A percentile compares a stretch with the other conserved stretches of the same genome.
These are phyloP conservation scores for Orthosia cruda DNA, from an alignment of 2,888 invertebrate species.

Conservation along the genomic window DNA sequence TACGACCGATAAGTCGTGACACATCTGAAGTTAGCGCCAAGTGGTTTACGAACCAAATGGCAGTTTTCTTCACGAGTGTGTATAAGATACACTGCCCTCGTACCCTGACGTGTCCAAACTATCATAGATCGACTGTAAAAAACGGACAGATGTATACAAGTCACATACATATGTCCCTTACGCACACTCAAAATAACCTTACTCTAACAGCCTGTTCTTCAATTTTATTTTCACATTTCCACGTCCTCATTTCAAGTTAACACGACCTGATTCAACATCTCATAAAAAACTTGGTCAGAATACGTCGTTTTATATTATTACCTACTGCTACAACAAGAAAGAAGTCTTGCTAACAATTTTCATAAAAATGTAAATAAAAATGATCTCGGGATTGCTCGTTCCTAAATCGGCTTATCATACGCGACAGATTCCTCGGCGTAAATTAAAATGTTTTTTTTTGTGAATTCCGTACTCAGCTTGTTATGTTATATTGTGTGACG, in stretches of 20 bases:
- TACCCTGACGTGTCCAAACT: too few species aligned
- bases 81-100: too few species aligned
- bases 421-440: constrained; percentile 44
- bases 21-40: too few species aligned
- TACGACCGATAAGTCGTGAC: too few species aligned
- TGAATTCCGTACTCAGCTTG: constrained; percentile 9
- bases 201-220: too few species aligned
- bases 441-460: constrained; percentile 55
- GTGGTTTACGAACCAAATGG: too few species aligned
- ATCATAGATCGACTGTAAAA: too few species aligned
- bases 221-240: constrained; percentile 23
- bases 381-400: constrained; percentile 37
- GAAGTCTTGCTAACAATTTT: constrained; percentile 43
- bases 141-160: too few species aligned
- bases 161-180: too few species aligned
- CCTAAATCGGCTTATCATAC: constrained; percentile 58
- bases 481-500: constrained; percentile 32
- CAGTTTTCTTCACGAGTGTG: too few species aligned
- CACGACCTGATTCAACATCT: constrained; percentile 14
- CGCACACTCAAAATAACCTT: too few species aligned
- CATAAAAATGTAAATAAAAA: constrained; percentile 61
- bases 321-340: not conserved
- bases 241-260: constrained; percentile 26
- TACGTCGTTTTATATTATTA: constrained; percentile 10
- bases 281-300: constrained; percentile 2